Conservation (phyloP, 2,113 vertebrate species). For the Meleagris gallopavo region DNA sequence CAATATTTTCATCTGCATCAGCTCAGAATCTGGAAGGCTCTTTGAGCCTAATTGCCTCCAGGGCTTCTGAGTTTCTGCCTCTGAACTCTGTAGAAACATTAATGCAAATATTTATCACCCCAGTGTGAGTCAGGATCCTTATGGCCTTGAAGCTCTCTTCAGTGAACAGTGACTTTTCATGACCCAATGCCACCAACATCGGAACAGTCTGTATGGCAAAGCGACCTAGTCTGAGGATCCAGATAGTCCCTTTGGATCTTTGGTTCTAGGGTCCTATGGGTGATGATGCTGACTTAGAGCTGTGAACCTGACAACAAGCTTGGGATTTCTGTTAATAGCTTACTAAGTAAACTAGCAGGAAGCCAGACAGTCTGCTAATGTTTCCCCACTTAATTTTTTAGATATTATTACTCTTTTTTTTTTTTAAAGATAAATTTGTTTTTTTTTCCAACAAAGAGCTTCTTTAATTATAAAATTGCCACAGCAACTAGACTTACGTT, state of each 20-base stretch:
- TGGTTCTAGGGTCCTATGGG: not conserved
- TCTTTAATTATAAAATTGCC: not conserved
- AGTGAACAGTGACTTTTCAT: not conserved
- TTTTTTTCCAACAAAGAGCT: not conserved
- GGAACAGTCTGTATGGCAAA: not conserved
- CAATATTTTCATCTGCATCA: not conserved
- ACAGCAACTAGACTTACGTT: not conserved
- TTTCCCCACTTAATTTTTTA: rapidly evolving
- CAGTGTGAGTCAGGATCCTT: not conserved
- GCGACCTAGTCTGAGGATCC: not conserved
- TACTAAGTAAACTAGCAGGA: not conserved
- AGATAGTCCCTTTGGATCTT: not conserved
- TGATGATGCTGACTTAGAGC: not conserved
- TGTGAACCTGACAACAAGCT: not conserved
- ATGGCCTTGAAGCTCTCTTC: not conserved
- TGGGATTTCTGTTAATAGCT: not conserved
- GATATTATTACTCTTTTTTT: not conserved
- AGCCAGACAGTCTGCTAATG: not conserved
- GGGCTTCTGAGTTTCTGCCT: not conserved
- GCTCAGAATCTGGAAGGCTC: not conserved
- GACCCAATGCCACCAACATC: not conserved
- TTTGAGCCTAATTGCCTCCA: not conserved
- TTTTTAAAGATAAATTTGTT: not conserved
- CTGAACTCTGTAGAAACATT: not conserved
- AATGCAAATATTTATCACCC: rapidly evolving